Evolutionary conservation across 2,113 vertebrate genomes (phyloP), one percentile per base, ranked within the genome.

Genomic region (Sigmodon hispidus): DNA sequence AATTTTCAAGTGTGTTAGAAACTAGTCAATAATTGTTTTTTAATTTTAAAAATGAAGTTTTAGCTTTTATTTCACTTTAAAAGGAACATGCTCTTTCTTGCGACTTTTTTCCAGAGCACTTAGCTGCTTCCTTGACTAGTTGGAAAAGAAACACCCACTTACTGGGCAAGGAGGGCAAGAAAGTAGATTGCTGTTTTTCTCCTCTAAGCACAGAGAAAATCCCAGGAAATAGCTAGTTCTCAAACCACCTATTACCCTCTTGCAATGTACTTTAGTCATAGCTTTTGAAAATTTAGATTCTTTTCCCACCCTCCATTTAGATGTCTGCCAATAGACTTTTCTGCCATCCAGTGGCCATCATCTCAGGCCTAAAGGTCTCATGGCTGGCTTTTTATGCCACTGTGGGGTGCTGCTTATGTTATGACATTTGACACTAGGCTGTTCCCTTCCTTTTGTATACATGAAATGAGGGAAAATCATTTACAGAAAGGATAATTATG

Each of bases 101-200:
- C 77, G 63, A 65, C 61, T 95, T 93, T 96, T 96, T 86, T 9
- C 85, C n/a, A n/a, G 57, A 88, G 55, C 57, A 90, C 89, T 96
- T 94, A 94, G 80, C 87, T 87, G 72, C 63, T 94, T 36, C n/a
- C 73, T 93, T 94, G 73, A 87, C 89, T 81, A 24, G 43, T 22
- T 87, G 73, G 80, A 63, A 59, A 83, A 92, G 67, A 89, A 97
- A 91, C 75, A 93, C 57, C 55, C 63, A 92, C 90, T 97, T 91
- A 63, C 73, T 84, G 84, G 77, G 90, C 79, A 96, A 95, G 81
- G 36, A 93, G 94, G 87, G 95, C 94, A 97, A 93, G 92, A 73
- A 96, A 95, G 61, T 69, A 65, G 59, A 96, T 96, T 91, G 96
- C 50, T 96, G 59, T 94, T 97, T 95, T 94, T 96, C 88, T 80